These are phyloP conservation scores for Anseranas semipalmata DNA, from an alignment of 2,113 vertebrate genomes.

Conservation along the genomic window DNA sequence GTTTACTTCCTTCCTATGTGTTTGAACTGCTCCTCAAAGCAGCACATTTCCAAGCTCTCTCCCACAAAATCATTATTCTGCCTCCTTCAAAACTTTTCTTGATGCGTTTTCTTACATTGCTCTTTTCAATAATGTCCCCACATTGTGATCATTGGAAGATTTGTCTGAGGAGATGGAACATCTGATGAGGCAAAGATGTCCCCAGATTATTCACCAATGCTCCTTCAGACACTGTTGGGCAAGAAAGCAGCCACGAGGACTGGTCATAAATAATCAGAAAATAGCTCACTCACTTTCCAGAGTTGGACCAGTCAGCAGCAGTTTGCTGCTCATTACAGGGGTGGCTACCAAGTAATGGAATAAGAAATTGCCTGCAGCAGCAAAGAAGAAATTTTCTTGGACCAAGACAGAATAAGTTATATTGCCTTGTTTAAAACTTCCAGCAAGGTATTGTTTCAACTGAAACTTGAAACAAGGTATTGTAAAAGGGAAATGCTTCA, in stretches of 20 bases:
- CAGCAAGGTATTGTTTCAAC: background rate
- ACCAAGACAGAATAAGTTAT: background rate
- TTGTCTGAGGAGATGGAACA: background rate
- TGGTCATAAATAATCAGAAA: background rate
- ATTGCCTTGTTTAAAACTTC: background rate
- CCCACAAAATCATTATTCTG: background rate
- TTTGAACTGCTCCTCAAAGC: background rate
- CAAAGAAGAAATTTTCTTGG: background rate
- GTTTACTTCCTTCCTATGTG: background rate
- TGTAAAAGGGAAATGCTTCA: background rate
- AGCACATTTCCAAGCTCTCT: background rate
- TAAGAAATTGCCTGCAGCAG: background rate
- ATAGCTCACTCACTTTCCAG: background rate
- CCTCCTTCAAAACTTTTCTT: background rate
- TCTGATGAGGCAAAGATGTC: background rate
- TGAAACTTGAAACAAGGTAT: background rate
- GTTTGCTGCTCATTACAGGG: background rate
- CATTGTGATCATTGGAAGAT: background rate
- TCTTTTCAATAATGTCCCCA: background rate
- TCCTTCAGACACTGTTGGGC: background rate
- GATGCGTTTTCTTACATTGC: background rate
- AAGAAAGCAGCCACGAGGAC: background rate
- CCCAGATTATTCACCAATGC: rapidly evolving
- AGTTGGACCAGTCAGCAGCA: background rate
- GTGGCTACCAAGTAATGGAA: background rate